These are phyloP conservation scores for Aptenodytes patagonicus DNA, from an alignment of 2,113 vertebrate species.

Conservation along the genomic window DNA sequence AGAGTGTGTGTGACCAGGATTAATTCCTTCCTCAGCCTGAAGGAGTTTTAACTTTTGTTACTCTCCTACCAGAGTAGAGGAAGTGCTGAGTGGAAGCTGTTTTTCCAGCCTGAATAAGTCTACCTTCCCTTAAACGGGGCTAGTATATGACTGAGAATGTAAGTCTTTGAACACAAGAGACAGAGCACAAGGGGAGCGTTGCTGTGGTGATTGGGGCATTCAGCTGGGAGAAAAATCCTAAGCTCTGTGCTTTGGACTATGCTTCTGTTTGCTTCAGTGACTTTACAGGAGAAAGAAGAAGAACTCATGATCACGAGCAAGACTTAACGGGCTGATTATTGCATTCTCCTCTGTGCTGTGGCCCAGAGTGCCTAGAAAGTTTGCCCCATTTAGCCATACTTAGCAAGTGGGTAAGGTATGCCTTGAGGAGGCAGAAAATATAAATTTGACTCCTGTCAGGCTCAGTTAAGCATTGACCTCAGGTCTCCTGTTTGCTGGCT, in stretches of 20 bases:
- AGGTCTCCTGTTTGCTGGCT: not conserved
- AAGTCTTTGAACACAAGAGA: not conserved
- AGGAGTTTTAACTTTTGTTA: not conserved
- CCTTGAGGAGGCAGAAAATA: not conserved
- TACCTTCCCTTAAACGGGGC: not conserved
- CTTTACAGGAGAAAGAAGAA: not conserved
- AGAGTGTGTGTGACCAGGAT: not conserved
- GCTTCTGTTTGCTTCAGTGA: not conserved
- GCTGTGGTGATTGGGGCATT: not conserved
- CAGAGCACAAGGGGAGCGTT: not conserved
- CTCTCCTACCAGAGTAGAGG: accelerated
- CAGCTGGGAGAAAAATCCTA: not conserved
- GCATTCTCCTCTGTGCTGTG: not conserved
- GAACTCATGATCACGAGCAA: not conserved
- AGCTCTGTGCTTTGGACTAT: not conserved
- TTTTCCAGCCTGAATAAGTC: not conserved
- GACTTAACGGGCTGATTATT: not conserved
- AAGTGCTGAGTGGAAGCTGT: not conserved
- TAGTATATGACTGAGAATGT: not conserved
- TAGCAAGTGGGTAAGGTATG: not conserved
- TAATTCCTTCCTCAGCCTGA: not conserved
- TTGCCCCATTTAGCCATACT: not conserved
- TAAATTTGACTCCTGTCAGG: not conserved
- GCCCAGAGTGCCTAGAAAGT: not conserved
- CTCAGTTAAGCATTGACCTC: not conserved